Conservation (phyloP, 1,140 invertebrate species). For the Cydia pomonella region DNA sequence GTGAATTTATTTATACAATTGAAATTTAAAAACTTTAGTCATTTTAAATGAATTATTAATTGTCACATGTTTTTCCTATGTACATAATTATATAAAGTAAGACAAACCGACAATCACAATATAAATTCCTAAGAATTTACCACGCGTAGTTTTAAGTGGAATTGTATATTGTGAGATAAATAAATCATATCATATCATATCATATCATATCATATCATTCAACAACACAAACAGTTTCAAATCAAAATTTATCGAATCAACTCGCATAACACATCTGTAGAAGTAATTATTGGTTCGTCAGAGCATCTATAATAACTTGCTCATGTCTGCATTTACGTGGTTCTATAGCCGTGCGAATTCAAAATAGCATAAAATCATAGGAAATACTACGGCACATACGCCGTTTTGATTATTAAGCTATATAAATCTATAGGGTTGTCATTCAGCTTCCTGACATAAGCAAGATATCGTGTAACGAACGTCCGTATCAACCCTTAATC, state of each 20-base stretch:
- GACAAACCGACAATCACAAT: no score
- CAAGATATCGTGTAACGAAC: conserved; percentile 52
- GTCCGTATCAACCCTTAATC: conserved; percentile 40
- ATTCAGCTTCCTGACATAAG: conserved; percentile 38
- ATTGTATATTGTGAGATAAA: no score
- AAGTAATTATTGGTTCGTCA: not conserved
- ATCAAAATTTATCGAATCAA: not conserved
- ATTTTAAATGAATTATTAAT: no score
- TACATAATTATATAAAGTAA: no score
- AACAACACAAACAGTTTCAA: not conserved
- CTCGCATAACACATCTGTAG: no score
- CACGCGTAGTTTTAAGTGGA: no score
- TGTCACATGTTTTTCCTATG: no score
- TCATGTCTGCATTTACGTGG: not conserved
- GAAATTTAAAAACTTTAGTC: no score
- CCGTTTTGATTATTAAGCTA: not conserved
- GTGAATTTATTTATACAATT: no score
- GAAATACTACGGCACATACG: not conserved
- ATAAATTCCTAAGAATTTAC: no score
- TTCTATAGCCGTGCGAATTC: not conserved
- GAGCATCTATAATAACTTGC: not conserved
- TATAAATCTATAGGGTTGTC: not conserved
- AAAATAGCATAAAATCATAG: not conserved
- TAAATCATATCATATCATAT: no score
- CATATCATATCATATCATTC: no score